Base-by-base conservation (phyloP, 2,888 invertebrate genomes). In the Scrobipalpa costella region DNA sequence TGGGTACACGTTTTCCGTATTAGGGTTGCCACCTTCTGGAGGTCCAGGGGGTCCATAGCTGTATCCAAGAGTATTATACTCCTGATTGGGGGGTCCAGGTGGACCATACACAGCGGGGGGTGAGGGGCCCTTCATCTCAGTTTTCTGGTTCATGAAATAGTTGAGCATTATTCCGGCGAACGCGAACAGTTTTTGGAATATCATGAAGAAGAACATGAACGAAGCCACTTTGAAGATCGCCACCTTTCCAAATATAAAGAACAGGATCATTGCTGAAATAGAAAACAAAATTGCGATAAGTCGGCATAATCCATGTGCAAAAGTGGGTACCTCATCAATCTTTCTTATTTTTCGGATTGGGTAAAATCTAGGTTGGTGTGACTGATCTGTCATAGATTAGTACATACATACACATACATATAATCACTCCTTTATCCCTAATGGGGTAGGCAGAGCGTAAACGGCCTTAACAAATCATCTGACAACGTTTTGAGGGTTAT, bases 41-140 rank as follows among this genome's bases (percentile, higher is more conserved):
- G n/a, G n/a, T n/a, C 27, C 59, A 7, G 59, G 44, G 27, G 59
- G 59, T 6, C 61, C 50, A 40, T 57, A 62, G 62, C 79, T 89
- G 69, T 90, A 90, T 1, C 90, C 88, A 0, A 90, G 73, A 0
- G 90, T 90, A 62, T 90, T 88, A 63, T 90, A 90, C 6, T 86
- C 86, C 6, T 80, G 76, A 13, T 11, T 55, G 55, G 55, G 27
- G 34, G 55, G 55, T 27, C 55, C 55, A 0, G 88, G 88, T 2
- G 81, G 73, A 0, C 86, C 88, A 50, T 89, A 88, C 55, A 76
- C 73, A 17, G 72, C 33, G 0, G 74, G 65, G 0, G 74, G 68
- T 0, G 74, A 63, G 2, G 74, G 69, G n/a, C n/a, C n/a, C n/a
- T n/a, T n/a, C 50, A 74, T 78, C 17, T 70, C 67, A 7, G 71